Evolutionary conservation across 1,140 invertebrate genomes (phyloP).

Genomic region (Periplaneta americana): DNA sequence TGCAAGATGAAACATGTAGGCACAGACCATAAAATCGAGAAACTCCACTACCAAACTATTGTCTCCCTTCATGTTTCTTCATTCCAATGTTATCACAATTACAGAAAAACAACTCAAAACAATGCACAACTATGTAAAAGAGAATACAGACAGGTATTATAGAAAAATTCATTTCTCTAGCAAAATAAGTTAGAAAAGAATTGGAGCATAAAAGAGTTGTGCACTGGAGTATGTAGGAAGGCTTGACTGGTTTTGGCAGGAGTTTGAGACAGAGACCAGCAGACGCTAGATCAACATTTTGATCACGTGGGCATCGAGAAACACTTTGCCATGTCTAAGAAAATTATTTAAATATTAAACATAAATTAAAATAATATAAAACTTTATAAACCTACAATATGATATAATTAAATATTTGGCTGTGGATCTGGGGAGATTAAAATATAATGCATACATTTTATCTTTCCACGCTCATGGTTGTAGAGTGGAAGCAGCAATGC

Average conservation of each 20-base stretch:
- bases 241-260: constrained; percentile 15
- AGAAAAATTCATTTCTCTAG: constrained; percentile 7
- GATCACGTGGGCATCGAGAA: background rate
- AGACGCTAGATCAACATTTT: background rate
- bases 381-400: too few relatives aligned
- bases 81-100: background rate
- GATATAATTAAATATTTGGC: too few relatives aligned
- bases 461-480: too few relatives aligned
- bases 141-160: background rate
- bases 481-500: too few relatives aligned
- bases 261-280: background rate
- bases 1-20: too few relatives aligned
- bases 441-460: too few relatives aligned
- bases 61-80: background rate
- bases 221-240: constrained; percentile 2
- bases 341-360: too few relatives aligned
- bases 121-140: background rate
- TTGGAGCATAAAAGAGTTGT: constrained; percentile 1
- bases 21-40: too few relatives aligned
- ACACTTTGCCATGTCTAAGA: background rate
- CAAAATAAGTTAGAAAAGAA: constrained; percentile 11
- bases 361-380: too few relatives aligned
- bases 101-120: background rate
- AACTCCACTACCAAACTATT: background rate
- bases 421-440: too few relatives aligned